A percentile compares a stretch with the other conserved stretches of the same genome.
Conservation (phyloP, 37 sponge, comb jelly and placozoan genomes). For the Mnemiopsis leidyi region DNA sequence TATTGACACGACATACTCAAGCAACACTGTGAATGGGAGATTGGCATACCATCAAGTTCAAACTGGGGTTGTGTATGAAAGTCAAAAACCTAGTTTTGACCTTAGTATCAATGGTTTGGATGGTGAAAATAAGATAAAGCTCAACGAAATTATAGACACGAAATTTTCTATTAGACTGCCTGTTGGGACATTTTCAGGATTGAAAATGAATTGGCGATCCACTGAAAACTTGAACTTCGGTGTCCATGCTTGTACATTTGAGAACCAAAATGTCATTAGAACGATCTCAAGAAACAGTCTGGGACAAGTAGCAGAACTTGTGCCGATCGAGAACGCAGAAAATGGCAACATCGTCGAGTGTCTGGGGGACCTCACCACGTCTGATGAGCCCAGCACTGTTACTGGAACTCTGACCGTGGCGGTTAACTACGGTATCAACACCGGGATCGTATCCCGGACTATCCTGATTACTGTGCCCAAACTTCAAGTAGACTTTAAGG, state of each 20-base stretch:
- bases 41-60: not conserved
- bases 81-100: not conserved
- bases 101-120: not conserved
- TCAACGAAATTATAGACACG: not conserved
- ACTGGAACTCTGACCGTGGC: not conserved
- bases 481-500: not conserved
- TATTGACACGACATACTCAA: not conserved
- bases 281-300: not conserved
- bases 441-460: not conserved
- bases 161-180: not conserved
- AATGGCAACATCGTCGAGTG: not conserved
- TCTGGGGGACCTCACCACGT: not conserved
- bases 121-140: not conserved
- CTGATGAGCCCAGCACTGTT: not conserved
- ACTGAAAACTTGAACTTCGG: not conserved
- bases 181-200: not conserved
- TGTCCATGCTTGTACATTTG: not conserved
- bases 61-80: not conserved
- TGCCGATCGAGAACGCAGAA: not conserved
- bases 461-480: not conserved
- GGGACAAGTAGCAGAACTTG: not conserved
- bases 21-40: slow-evolving; percentile 13
- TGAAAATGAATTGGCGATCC: slow-evolving; percentile 22
- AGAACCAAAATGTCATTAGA: not conserved
- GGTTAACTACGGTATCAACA: slow-evolving; percentile 47